Evolutionary conservation across 2,888 invertebrate species (phyloP), one percentile per base, ranked within the genome.

Genomic region (Litoditis marina): DNA sequence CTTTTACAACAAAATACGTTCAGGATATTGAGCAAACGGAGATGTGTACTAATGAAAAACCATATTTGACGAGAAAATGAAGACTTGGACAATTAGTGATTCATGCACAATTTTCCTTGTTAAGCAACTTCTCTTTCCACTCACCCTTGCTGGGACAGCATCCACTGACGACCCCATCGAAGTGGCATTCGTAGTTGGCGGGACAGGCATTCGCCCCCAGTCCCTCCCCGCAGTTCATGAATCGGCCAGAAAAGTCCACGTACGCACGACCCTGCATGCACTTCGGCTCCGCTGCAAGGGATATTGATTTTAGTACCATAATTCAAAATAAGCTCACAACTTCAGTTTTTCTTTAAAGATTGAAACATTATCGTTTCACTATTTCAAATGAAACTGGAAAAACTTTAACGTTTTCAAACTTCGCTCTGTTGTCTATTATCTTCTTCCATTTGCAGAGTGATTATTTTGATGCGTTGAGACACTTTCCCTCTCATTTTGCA

Each of bases 111-210:
- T n/a, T n/a, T n/a, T n/a, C 39, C 11, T 47, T 19, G 49, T 19
- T 47, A 11, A n/a, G n/a, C n/a, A n/a, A n/a, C n/a, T n/a, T n/a
- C n/a, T n/a, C n/a, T n/a, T n/a, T n/a, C n/a, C 8, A n/a, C 6
- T 30, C 47, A 68, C 69, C 59, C 52, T 75, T 71, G 22, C 62
- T 68, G 0, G 78, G 74, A 53, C 78, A 78, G 57, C 78, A 78
- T n/a, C 76, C 78, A 44, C 70, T 71, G 2, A 71, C 69, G 22
- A 72, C 53, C 0, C 77, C 77, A 49, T 78, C 73, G 51, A 75
- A 73, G 0, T 60, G 57, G 58, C 78, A 78, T 50, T 78, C 78
- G 52, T 76, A 76, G 49, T 75, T 74, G 39, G 71, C 65, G 0
- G 78, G 75, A 34, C 78, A 78, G 11, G 68, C 59, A 7, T 68